Base-by-base conservation (phyloP, 2,888 invertebrate genomes). In the Pollenia griseotomentosa region DNA sequence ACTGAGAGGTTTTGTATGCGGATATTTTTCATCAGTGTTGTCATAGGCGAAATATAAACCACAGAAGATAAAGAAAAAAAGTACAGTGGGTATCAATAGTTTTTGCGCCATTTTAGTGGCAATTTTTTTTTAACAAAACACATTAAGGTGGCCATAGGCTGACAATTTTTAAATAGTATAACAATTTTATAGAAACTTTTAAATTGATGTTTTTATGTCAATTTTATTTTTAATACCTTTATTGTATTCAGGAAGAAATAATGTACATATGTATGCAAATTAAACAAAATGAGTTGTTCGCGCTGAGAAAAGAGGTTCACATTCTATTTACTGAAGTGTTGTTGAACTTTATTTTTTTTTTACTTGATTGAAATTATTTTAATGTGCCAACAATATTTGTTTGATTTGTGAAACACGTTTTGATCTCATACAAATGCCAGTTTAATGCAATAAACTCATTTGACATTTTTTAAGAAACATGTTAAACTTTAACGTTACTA, bases 381-480 rank as follows among this genome's bases (percentile, higher is more conserved):
- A 59, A 63, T 83, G 51, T 33, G 46, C 16, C 59, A 71, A 48
- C 7, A 40, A 68, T 53, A 11, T 48, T 23, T 57, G 59, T 77
- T 71, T 48, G n/a, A 48, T 79, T 80, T 73, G 51, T 33, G 19
- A 77, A 84, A 84, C 87, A 78, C 68, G 87, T 86, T 86, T 86
- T 81, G 83, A 83, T 83, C 77, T 80, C 51, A 40, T 42, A 59
- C 44, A 51, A 71, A 73, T 23, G 42, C 42, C 44, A 7, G 10
- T 83, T 70, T 70, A 12, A 61, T 77, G n/a, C 6, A 71, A 74
- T 78, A 51, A 86, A 83, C 66, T 75, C 80, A 59, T 63, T 80
- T 79, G 66, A 66, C 65, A 59, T 71, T 51, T 78, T 66, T 59
- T 51, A 75, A 61, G 40, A 51, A 19, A 19, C n/a, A 63, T 53